Conservation (phyloP, 30 jellyfish, hydroid and myxozoan species). For the Cassiopea andromeda region DNA sequence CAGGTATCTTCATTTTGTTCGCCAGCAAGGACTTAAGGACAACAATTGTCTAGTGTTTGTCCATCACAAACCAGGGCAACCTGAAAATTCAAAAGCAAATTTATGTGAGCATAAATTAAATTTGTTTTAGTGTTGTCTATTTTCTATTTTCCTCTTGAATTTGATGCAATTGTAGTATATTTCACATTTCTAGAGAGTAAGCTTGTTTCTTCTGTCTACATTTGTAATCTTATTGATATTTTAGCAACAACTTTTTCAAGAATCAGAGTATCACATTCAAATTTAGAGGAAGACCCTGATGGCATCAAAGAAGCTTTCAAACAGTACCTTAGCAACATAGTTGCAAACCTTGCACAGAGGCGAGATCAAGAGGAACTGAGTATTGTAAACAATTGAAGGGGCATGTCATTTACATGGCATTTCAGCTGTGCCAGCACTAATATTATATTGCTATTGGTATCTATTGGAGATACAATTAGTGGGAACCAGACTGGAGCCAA, state of each 20-base stretch:
- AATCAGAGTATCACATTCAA: conserved; percentile 67
- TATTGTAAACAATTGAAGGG: conserved; percentile 75
- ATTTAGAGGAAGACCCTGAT: conserved; percentile 92
- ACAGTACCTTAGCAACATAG: conserved; percentile 69
- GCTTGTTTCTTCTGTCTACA: no score
- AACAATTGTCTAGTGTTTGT: conserved; percentile 74
- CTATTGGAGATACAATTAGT: no score
- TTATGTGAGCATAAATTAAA: conserved; percentile 81
- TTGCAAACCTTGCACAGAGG: conserved; percentile 80
- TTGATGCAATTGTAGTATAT: no score
- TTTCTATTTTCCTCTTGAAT: neutral
- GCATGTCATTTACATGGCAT: no score
- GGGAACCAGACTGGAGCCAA: no score
- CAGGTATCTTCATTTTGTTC: conserved; percentile 91
- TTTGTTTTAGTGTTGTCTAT: no score
- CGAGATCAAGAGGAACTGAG: conserved; percentile 97
- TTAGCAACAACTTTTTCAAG: conserved; percentile 68
- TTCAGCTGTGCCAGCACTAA: no score
- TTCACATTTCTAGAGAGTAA: no score
- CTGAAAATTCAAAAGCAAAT: conserved; percentile 56
- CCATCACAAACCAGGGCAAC: conserved; percentile 83
- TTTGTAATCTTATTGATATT: neutral
- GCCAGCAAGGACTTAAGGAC: conserved; percentile 78
- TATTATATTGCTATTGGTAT: no score
- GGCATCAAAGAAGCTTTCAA: conserved; percentile 71